Base-by-base conservation (phyloP, 2,797 vertebrate genomes). In the Nasua narica region DNA sequence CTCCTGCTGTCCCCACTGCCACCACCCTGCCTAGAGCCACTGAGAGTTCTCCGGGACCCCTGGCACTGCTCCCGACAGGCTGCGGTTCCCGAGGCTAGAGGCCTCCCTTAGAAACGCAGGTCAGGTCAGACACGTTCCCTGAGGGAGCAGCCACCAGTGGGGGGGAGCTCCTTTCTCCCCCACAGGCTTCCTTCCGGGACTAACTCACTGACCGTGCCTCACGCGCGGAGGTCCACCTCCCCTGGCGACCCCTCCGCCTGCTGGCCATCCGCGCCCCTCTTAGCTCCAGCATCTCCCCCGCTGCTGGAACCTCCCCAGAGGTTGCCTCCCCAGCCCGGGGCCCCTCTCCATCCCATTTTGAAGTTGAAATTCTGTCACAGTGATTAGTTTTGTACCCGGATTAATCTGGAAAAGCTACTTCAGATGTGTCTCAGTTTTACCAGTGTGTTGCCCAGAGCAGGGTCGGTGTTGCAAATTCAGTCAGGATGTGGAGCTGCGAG, bases 181-280 rank as follows among this genome's bases (percentile, higher is more conserved):
- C 2, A 21, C 9, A 54, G 58, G n/a, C 32, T 56, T 91, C 79
- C 46, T 81, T 69, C 35, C 0, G 1, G 37, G 58, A 62, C 19
- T 40, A 54, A 46, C 60, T 35, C 23, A 7, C 50, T 48, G 8
- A 12, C 29, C 5, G 12, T 11, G 67, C 21, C 12, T 62, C 35
- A 2, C 16, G 50, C 35, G 7, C 46, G 16, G 0, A 0, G 21
- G 29, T 27, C 54, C 14, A 8, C 54, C 48, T n/a, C 40, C 25
- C 8, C 48, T 2, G 12, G 19, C 50, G 2, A 3, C 0, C 5
- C 29, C 5, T 77, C 62, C 52, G 2, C 56, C 62, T 65, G 62
- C 69, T 29, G 77, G 43, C 27, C 15, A 7, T 40, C 52, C 4
- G 0, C 46, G 12, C 40, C 60, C 15, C 1, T 3, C 60, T n/a